Conservation (phyloP, 2,113 vertebrate species). For the Coracopsis vasa region DNA sequence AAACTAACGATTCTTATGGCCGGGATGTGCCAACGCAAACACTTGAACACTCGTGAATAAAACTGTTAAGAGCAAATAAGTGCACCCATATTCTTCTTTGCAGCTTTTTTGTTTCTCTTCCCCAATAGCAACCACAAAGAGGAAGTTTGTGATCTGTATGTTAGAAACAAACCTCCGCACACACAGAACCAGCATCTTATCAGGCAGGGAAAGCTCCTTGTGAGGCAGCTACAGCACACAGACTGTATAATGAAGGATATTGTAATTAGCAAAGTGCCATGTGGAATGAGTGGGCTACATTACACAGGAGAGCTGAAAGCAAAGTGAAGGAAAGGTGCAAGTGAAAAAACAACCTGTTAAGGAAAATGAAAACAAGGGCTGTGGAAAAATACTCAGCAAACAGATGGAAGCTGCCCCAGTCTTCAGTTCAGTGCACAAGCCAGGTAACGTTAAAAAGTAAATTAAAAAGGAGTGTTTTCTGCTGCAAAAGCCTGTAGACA, state of each 20-base stretch:
- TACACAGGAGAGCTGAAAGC: conserved; percentile 4
- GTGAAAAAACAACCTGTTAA: not conserved
- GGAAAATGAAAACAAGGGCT: not conserved
- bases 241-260: not conserved
- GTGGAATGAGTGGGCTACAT: conserved; percentile 42
- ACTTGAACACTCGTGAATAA: not conserved
- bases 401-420: not conserved
- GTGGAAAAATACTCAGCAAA: not conserved
- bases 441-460: not conserved
- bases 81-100: not conserved
- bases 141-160: not conserved
- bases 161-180: not conserved
- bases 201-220: not conserved
- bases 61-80: not conserved
- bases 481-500: not conserved
- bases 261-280: conserved; percentile 49
- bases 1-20: not conserved
- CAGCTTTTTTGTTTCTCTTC: not conserved
- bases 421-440: not conserved
- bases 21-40: not conserved
- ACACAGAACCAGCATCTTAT: not conserved
- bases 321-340: not conserved
- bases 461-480: not conserved
- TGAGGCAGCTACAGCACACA: not conserved
- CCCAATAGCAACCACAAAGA: not conserved